Percentiles rank a stretch among this genome's conserved stretches.
Evolutionary conservation across 1,140 invertebrate genomes (phyloP).

Genomic region (Uloborus diversus): DNA sequence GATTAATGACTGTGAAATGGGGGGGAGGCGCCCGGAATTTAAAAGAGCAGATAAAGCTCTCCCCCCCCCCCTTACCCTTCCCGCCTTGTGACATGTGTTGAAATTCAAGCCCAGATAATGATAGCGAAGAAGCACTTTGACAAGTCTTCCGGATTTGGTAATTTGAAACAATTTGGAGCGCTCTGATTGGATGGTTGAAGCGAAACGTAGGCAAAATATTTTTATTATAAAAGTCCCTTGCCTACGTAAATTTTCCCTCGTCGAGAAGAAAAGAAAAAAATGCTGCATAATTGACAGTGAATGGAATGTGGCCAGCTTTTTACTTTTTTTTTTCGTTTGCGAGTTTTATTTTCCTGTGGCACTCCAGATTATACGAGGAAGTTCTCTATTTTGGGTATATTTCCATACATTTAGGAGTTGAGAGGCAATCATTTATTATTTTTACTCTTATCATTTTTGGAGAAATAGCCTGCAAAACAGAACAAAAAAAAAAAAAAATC

Average conservation of each 20-base stretch:
- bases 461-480: neutral
- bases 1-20: conserved; percentile 49
- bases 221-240: conserved; percentile 41
- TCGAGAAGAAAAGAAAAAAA: conserved; percentile 23
- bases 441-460: conserved; percentile 9
- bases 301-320: conserved; percentile 20
- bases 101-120: conserved; percentile 50
- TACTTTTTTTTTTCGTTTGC: neutral
- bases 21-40: conserved; percentile 40
- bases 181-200: conserved; percentile 46
- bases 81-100: conserved; percentile 53
- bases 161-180: conserved; percentile 51
- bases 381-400: conserved; percentile 39
- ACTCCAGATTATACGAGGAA: conserved; percentile 6
- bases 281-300: conserved; percentile 50
- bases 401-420: conserved; percentile 40
- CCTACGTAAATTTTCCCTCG: conserved; percentile 13
- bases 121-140: conserved; percentile 49
- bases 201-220: conserved; percentile 44
- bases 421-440: conserved; percentile 6
- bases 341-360: conserved; percentile 35
- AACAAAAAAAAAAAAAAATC: too few relatives aligned
- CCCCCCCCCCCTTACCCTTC: neutral
- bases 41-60: conserved; percentile 50
- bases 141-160: conserved; percentile 52